Evolutionary conservation across 53 echinoderm and acorn worm genomes (phyloP), one percentile per base, ranked within the genome.

Genomic region (Mesocentrotus franciscanus): DNA sequence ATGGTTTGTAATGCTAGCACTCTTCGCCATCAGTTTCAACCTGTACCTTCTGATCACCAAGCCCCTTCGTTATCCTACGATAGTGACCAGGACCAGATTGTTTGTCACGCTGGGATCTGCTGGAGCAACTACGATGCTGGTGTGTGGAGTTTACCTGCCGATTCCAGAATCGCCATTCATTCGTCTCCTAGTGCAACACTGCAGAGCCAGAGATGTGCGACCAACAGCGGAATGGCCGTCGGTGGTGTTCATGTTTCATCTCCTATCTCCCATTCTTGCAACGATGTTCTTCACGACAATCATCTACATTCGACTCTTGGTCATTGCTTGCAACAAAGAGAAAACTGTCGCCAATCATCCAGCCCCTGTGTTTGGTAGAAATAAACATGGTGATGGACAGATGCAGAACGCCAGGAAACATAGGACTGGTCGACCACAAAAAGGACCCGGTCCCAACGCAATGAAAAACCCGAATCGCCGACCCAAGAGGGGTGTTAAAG

Each of bases 91-190:
- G n/a, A n/a, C n/a, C n/a, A n/a, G n/a, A n/a, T n/a, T n/a, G n/a
- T n/a, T n/a, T n/a, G n/a, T n/a, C n/a, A n/a, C n/a, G n/a, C n/a
- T n/a, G n/a, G n/a, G n/a, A n/a, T n/a, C n/a, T n/a, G n/a, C n/a
- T n/a, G n/a, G n/a, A n/a, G n/a, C n/a, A n/a, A n/a, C n/a, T n/a
- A n/a, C n/a, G n/a, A n/a, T n/a, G n/a, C n/a, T n/a, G n/a, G n/a
- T n/a, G n/a, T n/a, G n/a, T n/a, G 85, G 85, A n/a, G 57, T 85
- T 8, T 85, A 57, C 42, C 85, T 85, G 26, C 85, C 85, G 42
- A 57, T 85, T n/a, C 85, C 85, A 24, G 57, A 85, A 56, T 85
- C 56, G 22, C 85, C 85, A n/a, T 39, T 57, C 85, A n/a, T 85
- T 1, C n/a, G 24, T 24, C 26, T 26, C 42, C 81, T 36, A 1